Evolutionary conservation across 1,140 invertebrate species (phyloP).

Genomic region (Drosophila melanogaster): DNA sequence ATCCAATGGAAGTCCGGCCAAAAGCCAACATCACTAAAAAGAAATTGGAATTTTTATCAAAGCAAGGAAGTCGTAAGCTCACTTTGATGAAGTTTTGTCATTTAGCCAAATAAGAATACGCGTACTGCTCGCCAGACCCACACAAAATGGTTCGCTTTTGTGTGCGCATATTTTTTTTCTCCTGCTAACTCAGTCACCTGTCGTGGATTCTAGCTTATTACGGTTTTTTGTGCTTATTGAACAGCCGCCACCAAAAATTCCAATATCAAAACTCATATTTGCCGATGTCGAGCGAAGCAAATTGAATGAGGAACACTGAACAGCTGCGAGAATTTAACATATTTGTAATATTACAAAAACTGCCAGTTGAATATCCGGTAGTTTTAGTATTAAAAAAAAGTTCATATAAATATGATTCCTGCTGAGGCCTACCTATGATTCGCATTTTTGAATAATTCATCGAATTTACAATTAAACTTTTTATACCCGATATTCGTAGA

Average conservation of each 20-base stretch:
- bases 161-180: background rate
- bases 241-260: slow-evolving; percentile 43
- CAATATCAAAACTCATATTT: slow-evolving; percentile 53
- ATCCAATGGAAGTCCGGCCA: slow-evolving; percentile 38
- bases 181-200: slow-evolving; percentile 34
- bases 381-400: slow-evolving; percentile 53
- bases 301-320: slow-evolving; percentile 42
- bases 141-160: slow-evolving; percentile 41
- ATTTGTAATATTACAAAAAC: slow-evolving; percentile 64
- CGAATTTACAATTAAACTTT: too few species aligned
- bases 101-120: slow-evolving; percentile 37
- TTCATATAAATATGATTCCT: slow-evolving; percentile 4
- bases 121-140: background rate
- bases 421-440: slow-evolving; percentile 32
- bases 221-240: slow-evolving; percentile 57
- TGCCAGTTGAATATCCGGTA: slow-evolving; percentile 26
- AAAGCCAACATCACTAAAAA: slow-evolving; percentile 43
- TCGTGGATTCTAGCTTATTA: slow-evolving; percentile 45
- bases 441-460: slow-evolving; percentile 9
- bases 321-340: slow-evolving; percentile 55
- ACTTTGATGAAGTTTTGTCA: slow-evolving; percentile 78
- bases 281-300: slow-evolving; percentile 37
- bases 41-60: slow-evolving; percentile 50
- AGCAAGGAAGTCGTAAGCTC: slow-evolving; percentile 50
- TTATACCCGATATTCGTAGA: too few species aligned